phyloP scores from a whole-genome alignment of 2,888 invertebrate species.

The Polymixis lichenea region DNA sequence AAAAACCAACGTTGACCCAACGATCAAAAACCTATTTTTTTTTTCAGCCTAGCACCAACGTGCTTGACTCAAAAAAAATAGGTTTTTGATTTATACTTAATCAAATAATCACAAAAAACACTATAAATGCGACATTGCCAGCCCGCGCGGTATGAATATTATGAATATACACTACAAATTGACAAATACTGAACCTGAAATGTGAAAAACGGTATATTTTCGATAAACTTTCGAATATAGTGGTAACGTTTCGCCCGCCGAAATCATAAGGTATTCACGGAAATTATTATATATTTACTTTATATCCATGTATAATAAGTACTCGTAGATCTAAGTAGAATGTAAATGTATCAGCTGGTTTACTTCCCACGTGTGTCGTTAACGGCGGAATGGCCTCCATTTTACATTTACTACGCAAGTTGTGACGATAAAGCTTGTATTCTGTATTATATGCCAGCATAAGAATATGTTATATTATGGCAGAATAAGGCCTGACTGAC shows the following conservation, averaged over 20 bases:
- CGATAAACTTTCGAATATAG: neutral
- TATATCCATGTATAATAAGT: slow-evolving; percentile 19
- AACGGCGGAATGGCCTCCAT: slow-evolving; percentile 35
- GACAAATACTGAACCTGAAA: no score
- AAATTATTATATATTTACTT: slow-evolving; percentile 28
- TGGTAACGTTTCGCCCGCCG: neutral
- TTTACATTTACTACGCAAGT: slow-evolving; percentile 53
- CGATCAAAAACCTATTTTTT: no score
- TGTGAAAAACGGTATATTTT: no score
- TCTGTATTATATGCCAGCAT: slow-evolving; percentile 20
- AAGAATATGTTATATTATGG: slow-evolving; percentile 6
- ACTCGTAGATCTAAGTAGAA: slow-evolving; percentile 35
- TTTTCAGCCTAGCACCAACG: no score
- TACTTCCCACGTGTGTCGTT: slow-evolving; percentile 50
- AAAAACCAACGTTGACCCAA: no score
- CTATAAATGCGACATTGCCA: no score
- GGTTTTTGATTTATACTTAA: no score
- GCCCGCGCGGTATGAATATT: no score
- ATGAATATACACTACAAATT: no score
- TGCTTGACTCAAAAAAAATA: no score
- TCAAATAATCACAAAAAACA: no score
- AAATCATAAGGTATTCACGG: slow-evolving; percentile 9
- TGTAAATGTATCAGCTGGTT: slow-evolving; percentile 53
- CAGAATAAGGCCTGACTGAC: neutral
- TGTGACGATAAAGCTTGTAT: slow-evolving; percentile 48